phyloP scores from a whole-genome alignment of 2,888 invertebrate species.

The Acrobasis repandana region DNA sequence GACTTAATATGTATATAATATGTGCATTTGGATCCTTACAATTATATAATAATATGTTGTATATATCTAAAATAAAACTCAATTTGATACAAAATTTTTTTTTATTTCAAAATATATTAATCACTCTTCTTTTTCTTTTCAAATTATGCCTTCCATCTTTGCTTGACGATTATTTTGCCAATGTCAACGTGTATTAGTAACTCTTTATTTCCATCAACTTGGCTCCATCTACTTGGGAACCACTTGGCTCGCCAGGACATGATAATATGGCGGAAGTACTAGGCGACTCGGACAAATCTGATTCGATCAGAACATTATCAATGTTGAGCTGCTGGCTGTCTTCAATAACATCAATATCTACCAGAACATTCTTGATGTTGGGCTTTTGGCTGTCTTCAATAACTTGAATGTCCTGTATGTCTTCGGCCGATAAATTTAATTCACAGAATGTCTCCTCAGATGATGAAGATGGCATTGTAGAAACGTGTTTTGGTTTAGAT shows the following conservation, averaged over 20 bases:
- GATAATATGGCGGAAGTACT: neutral
- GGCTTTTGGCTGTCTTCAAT: too few relatives aligned
- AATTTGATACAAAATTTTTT: neutral
- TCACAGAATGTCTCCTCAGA: neutral
- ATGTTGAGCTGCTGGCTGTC: neutral
- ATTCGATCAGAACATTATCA: neutral
- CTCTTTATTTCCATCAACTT: too few relatives aligned
- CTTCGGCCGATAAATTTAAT: neutral
- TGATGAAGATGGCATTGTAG: neutral
- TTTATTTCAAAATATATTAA: neutral
- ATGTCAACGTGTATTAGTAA: too few relatives aligned
- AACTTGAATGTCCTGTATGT: too few relatives aligned
- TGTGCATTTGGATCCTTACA: too few relatives aligned
- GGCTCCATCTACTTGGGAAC: too few relatives aligned
- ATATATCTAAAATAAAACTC: neutral
- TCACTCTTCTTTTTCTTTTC: too few relatives aligned
- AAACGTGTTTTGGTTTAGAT: conserved; percentile 27
- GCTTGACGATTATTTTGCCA: neutral
- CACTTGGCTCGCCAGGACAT: neutral
- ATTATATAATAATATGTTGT: neutral
- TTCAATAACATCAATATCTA: neutral
- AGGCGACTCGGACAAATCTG: neutral
- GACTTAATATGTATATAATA: neutral
- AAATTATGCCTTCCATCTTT: too few relatives aligned
- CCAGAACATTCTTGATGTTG: too few relatives aligned